A percentile compares a stretch with the other conserved stretches of the same genome.
Evolutionary conservation across 2,797 vertebrate species (phyloP).

Genomic region (Oceanodroma leucorhoa): DNA sequence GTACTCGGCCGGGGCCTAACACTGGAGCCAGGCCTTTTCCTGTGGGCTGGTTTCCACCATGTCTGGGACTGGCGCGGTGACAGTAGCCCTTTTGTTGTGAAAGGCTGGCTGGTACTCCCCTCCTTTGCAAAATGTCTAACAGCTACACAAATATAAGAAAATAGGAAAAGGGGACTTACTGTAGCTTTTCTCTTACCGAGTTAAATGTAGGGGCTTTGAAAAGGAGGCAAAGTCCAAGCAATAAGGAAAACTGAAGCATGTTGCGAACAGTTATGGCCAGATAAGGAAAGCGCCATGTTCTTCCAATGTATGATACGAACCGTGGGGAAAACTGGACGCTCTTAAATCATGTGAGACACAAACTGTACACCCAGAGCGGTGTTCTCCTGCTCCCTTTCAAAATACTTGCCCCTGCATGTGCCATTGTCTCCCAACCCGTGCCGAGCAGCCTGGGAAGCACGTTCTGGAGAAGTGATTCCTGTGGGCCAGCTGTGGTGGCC

Average conservation of each 20-base stretch:
- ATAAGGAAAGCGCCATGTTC: conserved; percentile 23
- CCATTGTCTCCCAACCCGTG: fast-evolving
- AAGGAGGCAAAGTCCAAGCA: conserved; percentile 43
- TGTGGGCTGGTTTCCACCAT: conserved; percentile 93
- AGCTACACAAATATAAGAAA: conserved; percentile 96
- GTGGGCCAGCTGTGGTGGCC: fast-evolving
- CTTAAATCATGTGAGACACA: background rate
- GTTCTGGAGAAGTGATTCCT: background rate
- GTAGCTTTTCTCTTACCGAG: conserved; percentile 73
- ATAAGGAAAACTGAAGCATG: background rate
- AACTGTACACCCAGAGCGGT: background rate
- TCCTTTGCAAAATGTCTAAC: conserved; percentile 85
- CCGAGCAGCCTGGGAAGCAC: fast-evolving
- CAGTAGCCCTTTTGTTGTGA: conserved; percentile 96
- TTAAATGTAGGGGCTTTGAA: conserved; percentile 56
- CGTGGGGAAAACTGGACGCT: background rate
- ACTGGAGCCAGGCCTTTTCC: conserved; percentile 95
- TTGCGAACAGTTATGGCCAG: conserved; percentile 2
- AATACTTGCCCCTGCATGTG: background rate
- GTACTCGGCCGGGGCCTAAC: conserved; percentile 86
- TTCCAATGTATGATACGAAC: background rate
- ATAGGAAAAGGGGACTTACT: conserved; percentile 88
- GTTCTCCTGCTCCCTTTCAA: background rate
- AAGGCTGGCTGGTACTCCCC: conserved; percentile 82
- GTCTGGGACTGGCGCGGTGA: conserved; percentile 94